A percentile compares a stretch with the other conserved stretches of the same genome.
phyloP scores from a whole-genome alignment of 2,888 invertebrate species.

The Dioctria linearis region DNA sequence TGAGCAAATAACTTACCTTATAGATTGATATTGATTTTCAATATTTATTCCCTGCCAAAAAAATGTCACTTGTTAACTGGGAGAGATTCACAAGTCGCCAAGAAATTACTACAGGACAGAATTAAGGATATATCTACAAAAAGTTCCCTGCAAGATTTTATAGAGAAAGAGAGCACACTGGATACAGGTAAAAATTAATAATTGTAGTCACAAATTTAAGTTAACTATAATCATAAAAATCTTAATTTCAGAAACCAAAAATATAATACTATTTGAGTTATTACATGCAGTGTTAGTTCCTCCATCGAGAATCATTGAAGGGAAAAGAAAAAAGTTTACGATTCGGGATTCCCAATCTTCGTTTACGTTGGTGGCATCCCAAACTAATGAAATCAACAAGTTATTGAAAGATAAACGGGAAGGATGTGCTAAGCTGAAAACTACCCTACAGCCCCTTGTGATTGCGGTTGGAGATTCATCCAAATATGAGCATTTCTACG shows the following conservation, averaged over 20 bases:
- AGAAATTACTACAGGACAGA: too few species aligned
- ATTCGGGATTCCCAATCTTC: slow-evolving; percentile 24
- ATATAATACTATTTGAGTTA: neutral
- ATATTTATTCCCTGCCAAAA: too few species aligned
- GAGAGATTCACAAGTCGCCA: too few species aligned
- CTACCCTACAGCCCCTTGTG: slow-evolving; percentile 12
- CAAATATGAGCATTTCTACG: neutral
- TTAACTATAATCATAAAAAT: too few species aligned
- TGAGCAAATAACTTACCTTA: too few species aligned
- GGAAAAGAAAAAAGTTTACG: slow-evolving; percentile 21
- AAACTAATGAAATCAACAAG: neutral
- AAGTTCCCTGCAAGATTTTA: too few species aligned
- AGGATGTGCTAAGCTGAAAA: neutral
- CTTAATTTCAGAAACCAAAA: slow-evolving; percentile 13
- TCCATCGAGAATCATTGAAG: neutral
- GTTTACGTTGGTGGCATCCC: neutral
- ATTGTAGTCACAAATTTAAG: too few species aligned
- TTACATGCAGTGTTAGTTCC: slow-evolving; percentile 26
- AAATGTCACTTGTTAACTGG: too few species aligned
- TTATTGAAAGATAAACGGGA: neutral
- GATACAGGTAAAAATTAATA: too few species aligned
- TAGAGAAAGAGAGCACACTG: too few species aligned
- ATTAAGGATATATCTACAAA: too few species aligned
- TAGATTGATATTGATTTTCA: too few species aligned
- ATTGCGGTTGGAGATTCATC: slow-evolving; percentile 5